Conservation (phyloP, 2,113 vertebrate genomes). For the Ornithorhynchus anatinus region DNA sequence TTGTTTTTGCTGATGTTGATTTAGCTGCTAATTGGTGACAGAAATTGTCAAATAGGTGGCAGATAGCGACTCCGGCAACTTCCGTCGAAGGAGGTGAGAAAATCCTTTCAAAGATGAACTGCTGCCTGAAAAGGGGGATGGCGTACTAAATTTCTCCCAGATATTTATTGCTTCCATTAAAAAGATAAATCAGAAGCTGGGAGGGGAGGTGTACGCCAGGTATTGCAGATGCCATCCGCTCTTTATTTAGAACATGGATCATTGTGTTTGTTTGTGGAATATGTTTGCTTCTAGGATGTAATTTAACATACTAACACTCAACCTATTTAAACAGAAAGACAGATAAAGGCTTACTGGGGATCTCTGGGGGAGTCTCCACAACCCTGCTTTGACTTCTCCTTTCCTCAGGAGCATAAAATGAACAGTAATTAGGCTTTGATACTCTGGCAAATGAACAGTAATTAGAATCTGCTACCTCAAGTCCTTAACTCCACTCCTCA, state of each 20-base stretch:
- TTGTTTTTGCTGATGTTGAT: constrained; percentile 96
- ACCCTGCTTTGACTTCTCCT: constrained; percentile 92
- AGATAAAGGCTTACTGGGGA: constrained; percentile 89
- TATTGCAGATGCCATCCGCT: constrained; percentile 80
- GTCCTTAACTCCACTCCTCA: constrained; percentile 92
- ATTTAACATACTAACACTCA: constrained; percentile 85
- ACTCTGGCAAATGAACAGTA: constrained; percentile 99
- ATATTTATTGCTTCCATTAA: constrained; percentile 89
- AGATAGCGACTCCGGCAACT: constrained; percentile 88
- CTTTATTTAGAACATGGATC: constrained; percentile 89
- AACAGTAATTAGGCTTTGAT: constrained; percentile 99
- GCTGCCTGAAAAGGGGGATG: constrained; percentile 78
- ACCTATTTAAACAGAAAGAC: constrained; percentile 90
- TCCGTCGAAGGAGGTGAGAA: constrained; percentile 93
- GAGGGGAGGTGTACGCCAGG: constrained; percentile 79
- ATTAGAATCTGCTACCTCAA: constrained; percentile 97
- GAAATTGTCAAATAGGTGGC: constrained; percentile 99
- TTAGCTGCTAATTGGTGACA: constrained; percentile 99
- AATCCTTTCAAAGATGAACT: constrained; percentile 88
- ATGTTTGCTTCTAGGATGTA: constrained; percentile 89
- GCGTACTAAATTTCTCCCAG: constrained; percentile 83
- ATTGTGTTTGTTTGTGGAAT: constrained; percentile 96
- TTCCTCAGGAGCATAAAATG: constrained; percentile 96
- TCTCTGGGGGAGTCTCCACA: constrained; percentile 94
- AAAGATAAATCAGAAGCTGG: constrained; percentile 87